Evolutionary conservation across 2,888 invertebrate species (phyloP), one percentile per base, ranked within the genome.

Genomic region (Andrena praecox): DNA sequence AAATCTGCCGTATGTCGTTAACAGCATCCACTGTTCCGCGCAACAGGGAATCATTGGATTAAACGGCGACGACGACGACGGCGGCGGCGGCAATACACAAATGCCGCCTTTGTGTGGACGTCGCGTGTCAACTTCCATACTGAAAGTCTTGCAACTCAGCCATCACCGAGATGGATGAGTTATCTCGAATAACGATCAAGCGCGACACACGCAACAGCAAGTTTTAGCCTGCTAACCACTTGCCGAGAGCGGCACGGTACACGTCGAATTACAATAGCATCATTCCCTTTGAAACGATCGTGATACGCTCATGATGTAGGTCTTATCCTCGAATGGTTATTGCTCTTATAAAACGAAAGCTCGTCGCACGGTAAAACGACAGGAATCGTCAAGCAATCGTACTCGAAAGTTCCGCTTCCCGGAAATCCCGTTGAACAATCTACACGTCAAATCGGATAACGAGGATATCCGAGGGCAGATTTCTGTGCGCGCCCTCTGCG

Each of bases 171-270:
- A 59, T 24, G 31, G 77, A 8, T 24, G 20, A 35, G 29, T 56
- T 20, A 72, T 59, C 35, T 73, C 12, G 48, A 67, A 52, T 48
- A 71, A 76, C 31, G 27, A 63, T 76, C 31, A 29, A 56, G 64
- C 20, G 27, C 52, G 10, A 60, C 50, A 67, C 52, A 52, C n/a
- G 76, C 67, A 29, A 77, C 73, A 59, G 64, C 64, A 78, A 78
- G 62, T 52, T 76, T 67, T 54, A 75, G 75, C 50, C 60, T 62
- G 66, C 33, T 67, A 67, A 60, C 56, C 64, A 73, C 54, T 42
- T 76, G 72, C 56, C 48, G 68, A 56, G 56, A 35, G 56, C 35
- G 24, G 35, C 56, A 35, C 33, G 12, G 33, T 24, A 68, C 27
- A 69, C 56, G 33, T 42, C 62, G 48, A n/a, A 60, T 56, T 75